These are phyloP conservation scores for Erithacus rubecula DNA, from an alignment of 2,797 vertebrate species.

Conservation along the genomic window DNA sequence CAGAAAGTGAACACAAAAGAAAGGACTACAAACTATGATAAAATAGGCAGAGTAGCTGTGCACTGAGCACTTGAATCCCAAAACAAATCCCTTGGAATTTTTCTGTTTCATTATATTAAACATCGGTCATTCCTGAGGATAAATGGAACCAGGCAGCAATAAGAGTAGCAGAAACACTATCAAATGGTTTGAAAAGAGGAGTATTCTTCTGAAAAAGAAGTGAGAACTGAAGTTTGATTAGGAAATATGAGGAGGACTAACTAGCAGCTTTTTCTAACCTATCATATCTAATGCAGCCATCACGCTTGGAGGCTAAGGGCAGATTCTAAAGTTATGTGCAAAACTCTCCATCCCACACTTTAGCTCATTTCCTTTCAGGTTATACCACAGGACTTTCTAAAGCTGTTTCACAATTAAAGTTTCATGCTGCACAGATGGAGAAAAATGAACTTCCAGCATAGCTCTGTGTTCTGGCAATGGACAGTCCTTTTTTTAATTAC, in stretches of 20 bases:
- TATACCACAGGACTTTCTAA: background rate
- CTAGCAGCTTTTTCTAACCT: background rate
- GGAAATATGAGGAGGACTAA: background rate
- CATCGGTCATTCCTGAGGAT: background rate
- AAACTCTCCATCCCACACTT: background rate
- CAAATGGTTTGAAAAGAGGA: background rate
- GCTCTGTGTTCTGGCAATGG: background rate
- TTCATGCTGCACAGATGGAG: slow-evolving; percentile 13
- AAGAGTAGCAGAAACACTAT: background rate
- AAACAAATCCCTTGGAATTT: background rate
- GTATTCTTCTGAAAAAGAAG: background rate
- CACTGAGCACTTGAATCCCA: background rate
- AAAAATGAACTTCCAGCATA: slow-evolving; percentile 3
- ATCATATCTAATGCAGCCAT: background rate
- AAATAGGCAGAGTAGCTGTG: background rate
- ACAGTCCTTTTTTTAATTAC: background rate
- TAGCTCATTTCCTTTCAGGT: background rate
- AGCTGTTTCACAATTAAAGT: slow-evolving; percentile 17
- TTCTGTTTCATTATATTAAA: background rate
- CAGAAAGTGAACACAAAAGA: background rate
- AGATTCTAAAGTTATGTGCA: background rate
- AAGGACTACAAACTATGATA: background rate
- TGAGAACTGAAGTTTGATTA: background rate
- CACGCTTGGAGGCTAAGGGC: background rate
- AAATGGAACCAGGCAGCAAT: background rate